A percentile compares a stretch with the other conserved stretches of the same genome.
These are phyloP conservation scores for Leptodirus hochenwartii DNA, from an alignment of 2,888 invertebrate species.

Conservation along the genomic window DNA sequence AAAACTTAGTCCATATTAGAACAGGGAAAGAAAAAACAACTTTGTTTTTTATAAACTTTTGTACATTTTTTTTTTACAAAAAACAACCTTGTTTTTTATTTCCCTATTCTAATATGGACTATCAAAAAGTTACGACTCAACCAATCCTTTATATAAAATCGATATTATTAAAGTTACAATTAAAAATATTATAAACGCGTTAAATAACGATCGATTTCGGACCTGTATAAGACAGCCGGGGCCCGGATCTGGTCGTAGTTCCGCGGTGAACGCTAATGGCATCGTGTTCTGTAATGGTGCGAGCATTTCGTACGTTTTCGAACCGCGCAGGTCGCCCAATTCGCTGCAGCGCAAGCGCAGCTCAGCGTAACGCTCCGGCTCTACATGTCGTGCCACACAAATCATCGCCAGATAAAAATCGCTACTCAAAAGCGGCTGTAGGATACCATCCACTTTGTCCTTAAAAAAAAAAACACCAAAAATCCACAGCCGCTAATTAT, in stretches of 20 bases:
- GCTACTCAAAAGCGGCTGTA: constrained; percentile 38
- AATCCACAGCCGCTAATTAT: constrained; percentile 22
- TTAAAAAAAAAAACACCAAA: constrained; percentile 21
- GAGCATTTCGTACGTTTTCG: constrained; percentile 25
- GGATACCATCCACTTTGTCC: constrained; percentile 47
- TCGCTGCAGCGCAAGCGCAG: constrained; percentile 13
- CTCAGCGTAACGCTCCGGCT: constrained; percentile 47
- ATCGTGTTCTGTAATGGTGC: constrained; percentile 43
- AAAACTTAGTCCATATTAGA: too few species aligned
- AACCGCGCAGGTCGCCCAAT: constrained; percentile 9
- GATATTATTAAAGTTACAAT: too few species aligned
- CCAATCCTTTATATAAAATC: too few species aligned
- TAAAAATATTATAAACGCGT: too few species aligned
- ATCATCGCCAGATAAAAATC: constrained; percentile 69
- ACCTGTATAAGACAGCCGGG: constrained; percentile 49
- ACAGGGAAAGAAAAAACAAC: too few species aligned
- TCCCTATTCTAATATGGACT: too few species aligned
- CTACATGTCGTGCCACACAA: constrained; percentile 66
- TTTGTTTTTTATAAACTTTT: too few species aligned
- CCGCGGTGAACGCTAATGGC: constrained; percentile 38
- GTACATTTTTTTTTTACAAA: too few species aligned
- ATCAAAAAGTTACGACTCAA: too few species aligned
- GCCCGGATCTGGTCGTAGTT: constrained; percentile 38
- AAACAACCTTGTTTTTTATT: too few species aligned
- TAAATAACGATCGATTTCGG: too few species aligned